Conservation (phyloP, 1,140 invertebrate genomes). For the Tigriopus japonicus region DNA sequence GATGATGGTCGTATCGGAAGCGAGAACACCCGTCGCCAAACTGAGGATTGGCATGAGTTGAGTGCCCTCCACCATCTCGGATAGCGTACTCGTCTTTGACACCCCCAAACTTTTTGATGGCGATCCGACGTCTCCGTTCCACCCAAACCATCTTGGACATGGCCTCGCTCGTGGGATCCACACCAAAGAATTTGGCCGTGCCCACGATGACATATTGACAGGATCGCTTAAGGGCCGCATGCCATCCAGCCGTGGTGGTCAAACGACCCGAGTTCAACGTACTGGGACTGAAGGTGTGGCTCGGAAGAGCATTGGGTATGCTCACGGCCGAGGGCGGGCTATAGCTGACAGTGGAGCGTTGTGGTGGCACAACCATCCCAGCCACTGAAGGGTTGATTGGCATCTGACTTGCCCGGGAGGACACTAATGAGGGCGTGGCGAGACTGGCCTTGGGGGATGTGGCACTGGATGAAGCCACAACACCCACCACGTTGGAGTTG, state of each 20-base stretch:
- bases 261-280: too few species aligned
- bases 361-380: too few species aligned
- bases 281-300: too few species aligned
- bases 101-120: constrained; percentile 23
- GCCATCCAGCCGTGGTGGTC: too few species aligned
- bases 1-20: constrained; percentile 6
- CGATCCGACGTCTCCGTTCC: constrained; percentile 22
- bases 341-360: too few species aligned
- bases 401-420: background rate
- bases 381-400: too few species aligned
- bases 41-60: background rate
- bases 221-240: too few species aligned
- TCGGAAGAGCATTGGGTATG: too few species aligned
- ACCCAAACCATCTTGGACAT: constrained; percentile 21
- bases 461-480: background rate
- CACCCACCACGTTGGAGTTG: too few species aligned
- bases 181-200: constrained; percentile 21
- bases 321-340: too few species aligned
- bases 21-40: background rate
- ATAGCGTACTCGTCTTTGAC: constrained; percentile 20
- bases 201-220: background rate
- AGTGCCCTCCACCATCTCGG: background rate
- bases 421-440: background rate
- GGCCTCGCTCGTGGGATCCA: constrained; percentile 22
- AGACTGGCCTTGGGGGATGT: background rate